Percentiles rank a stretch among this genome's conserved stretches.
These are phyloP conservation scores for Elanoides forficatus DNA, from an alignment of 2,113 vertebrate genomes.

Conservation along the genomic window DNA sequence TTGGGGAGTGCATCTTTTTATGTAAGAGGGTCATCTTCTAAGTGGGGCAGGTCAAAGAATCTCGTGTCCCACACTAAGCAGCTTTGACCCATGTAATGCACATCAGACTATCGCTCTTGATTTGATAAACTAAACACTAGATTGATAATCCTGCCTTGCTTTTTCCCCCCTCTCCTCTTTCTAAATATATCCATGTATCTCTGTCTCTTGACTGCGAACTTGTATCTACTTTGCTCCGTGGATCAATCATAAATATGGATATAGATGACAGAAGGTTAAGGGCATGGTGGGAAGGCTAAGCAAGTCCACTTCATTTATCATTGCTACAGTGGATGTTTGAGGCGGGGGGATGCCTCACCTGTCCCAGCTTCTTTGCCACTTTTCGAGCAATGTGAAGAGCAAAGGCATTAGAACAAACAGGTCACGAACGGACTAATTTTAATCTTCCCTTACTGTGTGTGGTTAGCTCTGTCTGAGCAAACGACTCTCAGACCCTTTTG, in stretches of 20 bases:
- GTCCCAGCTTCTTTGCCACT: not conserved
- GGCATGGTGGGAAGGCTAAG: not conserved
- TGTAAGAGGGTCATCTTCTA: conserved; percentile 17
- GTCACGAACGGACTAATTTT: not conserved
- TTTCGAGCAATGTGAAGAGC: conserved; percentile 5
- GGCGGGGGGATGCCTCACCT: not conserved
- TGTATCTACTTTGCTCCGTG: not conserved
- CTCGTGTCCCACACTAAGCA: not conserved
- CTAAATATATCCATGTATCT: conserved; percentile 39
- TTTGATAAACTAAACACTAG: conserved; percentile 47
- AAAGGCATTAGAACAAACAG: not conserved
- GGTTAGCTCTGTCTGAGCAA: not conserved
- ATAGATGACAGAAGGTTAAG: conserved; percentile 42
- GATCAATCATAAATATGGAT: conserved; percentile 62
- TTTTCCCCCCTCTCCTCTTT: conserved; percentile 6
- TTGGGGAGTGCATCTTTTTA: conserved; percentile 2
- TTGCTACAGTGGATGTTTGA: not conserved
- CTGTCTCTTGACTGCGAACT: not conserved
- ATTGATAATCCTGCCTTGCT: conserved; percentile 38
- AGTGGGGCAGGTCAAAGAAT: conserved; percentile 32
- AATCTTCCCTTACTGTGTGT: not conserved
- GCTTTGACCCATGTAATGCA: conserved; percentile 41
- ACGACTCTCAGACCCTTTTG: not conserved
- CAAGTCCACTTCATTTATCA: not conserved
- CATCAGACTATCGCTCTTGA: not conserved